A percentile compares a stretch with the other conserved stretches of the same genome.
These are phyloP conservation scores for Apteryx mantelli DNA, from an alignment of 2,113 vertebrate species.

Conservation along the genomic window DNA sequence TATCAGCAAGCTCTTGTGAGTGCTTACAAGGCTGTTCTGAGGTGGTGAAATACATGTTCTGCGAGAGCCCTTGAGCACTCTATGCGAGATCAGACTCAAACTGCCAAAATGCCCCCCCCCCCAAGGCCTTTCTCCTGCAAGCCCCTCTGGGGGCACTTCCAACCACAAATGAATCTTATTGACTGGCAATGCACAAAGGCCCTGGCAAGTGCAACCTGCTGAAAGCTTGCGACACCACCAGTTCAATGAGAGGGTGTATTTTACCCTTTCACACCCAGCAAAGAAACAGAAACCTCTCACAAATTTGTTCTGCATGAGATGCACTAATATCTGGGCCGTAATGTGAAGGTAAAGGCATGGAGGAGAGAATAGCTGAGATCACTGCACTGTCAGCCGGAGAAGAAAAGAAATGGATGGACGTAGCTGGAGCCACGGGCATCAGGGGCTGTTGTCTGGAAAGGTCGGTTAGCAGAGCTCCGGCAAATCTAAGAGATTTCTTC, in stretches of 20 bases:
- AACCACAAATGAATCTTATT: rapidly evolving
- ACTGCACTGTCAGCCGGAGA: rapidly evolving
- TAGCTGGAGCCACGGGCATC: background rate
- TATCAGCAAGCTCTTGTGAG: background rate
- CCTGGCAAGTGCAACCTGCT: rapidly evolving
- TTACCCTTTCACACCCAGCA: background rate
- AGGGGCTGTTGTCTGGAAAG: background rate
- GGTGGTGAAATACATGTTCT: background rate
- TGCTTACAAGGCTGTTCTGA: background rate
- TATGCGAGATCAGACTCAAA: background rate
- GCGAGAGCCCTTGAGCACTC: rapidly evolving
- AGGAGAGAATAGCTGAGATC: background rate
- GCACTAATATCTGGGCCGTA: background rate
- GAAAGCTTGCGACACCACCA: background rate
- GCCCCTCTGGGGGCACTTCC: rapidly evolving
- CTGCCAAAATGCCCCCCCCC: background rate
- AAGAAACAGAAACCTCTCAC: background rate
- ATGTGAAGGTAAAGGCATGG: background rate
- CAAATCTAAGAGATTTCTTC: background rate
- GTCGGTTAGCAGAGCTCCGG: background rate
- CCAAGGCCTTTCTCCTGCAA: background rate
- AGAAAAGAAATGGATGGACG: background rate
- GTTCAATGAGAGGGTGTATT: background rate
- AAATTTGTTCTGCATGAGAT: background rate
- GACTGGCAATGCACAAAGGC: background rate